Evolutionary conservation across 2,888 invertebrate species (phyloP), one percentile per base, ranked within the genome.

Genomic region (Aphidius colemani): DNA sequence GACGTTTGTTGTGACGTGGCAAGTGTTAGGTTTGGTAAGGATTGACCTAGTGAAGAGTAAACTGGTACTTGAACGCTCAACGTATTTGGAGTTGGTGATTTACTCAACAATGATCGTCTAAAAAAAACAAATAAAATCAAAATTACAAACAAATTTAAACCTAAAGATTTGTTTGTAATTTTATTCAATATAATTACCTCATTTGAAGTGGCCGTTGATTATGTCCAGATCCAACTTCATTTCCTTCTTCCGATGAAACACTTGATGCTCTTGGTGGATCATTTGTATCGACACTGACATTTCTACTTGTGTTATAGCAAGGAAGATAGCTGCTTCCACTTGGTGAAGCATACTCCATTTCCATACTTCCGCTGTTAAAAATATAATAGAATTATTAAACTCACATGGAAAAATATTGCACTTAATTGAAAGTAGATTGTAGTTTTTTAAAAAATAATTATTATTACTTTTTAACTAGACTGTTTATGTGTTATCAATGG

Each of bases 21-120:
- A 53, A 81, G 71, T 18, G 86, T 86, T 61, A 94, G 84, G 78
- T 94, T 93, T 3, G 94, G 94, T 74, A 94, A 83, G 76, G 93
- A 93, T 80, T 93, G 93, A 43, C 93, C 91, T 59, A 92, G 84
- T 63, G 86, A 86, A 74, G 87, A 87, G 78, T 85, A 82, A 65
- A 83, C 83, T 40, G 87, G 83, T 6, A 91, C 89, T 77, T 92
- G 90, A 65, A 94, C 92, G 56, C 89, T 89, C 68, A 94, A 83
- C 0, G 91, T 90, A 78, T 91, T 91, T 43, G 90, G 89, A 45
- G 90, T 88, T 69, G 84, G 83, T 62, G 84, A 84, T 74, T 84
- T 84, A 67, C 74, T 79, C 71, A 80, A 73, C 63, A 81, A 68
- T 59, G 78, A 78, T 69, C 84, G 79, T 71, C 84, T 83, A 71